These are phyloP conservation scores for Laticauda colubrina DNA, from an alignment of 2,113 vertebrate species.

Conservation along the genomic window DNA sequence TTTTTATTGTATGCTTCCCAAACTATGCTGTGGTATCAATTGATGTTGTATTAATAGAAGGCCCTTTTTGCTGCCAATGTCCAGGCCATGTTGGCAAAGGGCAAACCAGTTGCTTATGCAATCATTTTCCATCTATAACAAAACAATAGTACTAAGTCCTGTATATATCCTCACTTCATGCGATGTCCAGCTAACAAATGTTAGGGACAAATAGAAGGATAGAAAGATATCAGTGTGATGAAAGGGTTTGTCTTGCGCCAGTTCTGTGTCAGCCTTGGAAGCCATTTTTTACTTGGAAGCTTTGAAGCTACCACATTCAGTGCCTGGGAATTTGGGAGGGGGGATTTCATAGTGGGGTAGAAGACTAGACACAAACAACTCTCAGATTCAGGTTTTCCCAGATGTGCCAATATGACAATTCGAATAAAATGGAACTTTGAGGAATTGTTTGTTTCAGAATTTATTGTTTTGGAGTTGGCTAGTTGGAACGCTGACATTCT, in stretches of 20 bases:
- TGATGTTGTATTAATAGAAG: background rate
- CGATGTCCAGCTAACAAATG: background rate
- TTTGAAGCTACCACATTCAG: no score
- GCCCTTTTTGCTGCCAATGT: constrained; percentile 32
- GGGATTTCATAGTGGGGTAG: no score
- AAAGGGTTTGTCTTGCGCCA: background rate
- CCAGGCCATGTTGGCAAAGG: constrained; percentile 19
- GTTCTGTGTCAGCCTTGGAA: background rate
- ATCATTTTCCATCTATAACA: background rate
- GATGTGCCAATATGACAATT: no score
- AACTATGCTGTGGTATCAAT: constrained; percentile 55
- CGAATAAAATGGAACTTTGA: no score
- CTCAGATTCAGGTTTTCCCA: no score
- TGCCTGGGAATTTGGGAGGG: no score
- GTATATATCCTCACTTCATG: background rate
- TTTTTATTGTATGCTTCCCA: constrained; percentile 75
- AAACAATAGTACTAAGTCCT: no score
- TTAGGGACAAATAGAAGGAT: background rate
- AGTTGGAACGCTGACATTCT: background rate
- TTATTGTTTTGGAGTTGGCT: no score
- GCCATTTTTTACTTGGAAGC: no score
- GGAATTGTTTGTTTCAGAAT: no score
- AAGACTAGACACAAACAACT: no score
- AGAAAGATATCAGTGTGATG: background rate
- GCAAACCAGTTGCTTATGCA: background rate